Evolutionary conservation across 1,140 invertebrate species (phyloP).

Genomic region (Laupala kohalensis): DNA sequence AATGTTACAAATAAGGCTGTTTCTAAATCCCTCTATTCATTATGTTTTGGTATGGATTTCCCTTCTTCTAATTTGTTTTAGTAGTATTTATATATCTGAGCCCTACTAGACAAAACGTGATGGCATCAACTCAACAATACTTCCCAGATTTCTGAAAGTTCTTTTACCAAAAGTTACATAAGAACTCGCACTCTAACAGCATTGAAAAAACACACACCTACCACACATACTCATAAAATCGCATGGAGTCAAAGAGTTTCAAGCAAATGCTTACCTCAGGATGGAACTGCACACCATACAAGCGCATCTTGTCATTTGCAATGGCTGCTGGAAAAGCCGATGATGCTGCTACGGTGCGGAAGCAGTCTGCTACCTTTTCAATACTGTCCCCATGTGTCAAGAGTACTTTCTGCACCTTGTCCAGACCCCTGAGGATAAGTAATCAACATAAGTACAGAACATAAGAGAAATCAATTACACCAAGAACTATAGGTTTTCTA

Average conservation of each 20-base stretch:
- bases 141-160: too few relatives aligned
- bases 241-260: too few relatives aligned
- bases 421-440: constrained; percentile 51
- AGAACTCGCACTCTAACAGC: not conserved
- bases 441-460: not conserved
- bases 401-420: constrained; percentile 76
- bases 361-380: constrained; percentile 74
- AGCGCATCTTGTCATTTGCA: constrained; percentile 74
- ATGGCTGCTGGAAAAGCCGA: constrained; percentile 78
- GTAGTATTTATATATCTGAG: too few relatives aligned
- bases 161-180: not conserved
- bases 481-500: too few relatives aligned
- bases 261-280: constrained; percentile 57
- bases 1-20: too few relatives aligned
- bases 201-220: not conserved
- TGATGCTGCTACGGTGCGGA: constrained; percentile 72
- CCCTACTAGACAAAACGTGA: too few relatives aligned
- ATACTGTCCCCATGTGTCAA: constrained; percentile 96
- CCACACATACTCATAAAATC: too few relatives aligned
- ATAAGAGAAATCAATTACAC: too few relatives aligned
- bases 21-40: too few relatives aligned
- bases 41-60: too few relatives aligned
- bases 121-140: too few relatives aligned
- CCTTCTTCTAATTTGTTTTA: too few relatives aligned
- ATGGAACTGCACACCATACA: constrained; percentile 98